Evolutionary conservation across 2,113 vertebrate genomes (phyloP), one percentile per base, ranked within the genome.

Genomic region (Rhineura floridana): DNA sequence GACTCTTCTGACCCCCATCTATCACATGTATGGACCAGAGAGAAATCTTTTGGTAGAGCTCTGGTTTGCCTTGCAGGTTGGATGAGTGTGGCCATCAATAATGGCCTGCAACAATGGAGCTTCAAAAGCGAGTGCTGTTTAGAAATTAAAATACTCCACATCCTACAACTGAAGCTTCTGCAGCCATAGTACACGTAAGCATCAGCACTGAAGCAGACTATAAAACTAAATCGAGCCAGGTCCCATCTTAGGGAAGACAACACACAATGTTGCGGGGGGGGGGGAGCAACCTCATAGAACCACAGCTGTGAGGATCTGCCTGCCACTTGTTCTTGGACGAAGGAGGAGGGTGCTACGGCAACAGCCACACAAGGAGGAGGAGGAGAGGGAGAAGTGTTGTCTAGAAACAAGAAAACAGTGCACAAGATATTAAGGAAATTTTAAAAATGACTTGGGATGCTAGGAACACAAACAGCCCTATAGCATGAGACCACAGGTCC

Each of bases 291-390:
- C 59, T 92, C 91, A 90, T 84, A 87, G 7, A 91, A 48, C 0
- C 67, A 77, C 52, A 65, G 59, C 55, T 93, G 42, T 76, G 3
- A 17, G 1, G 25, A 19, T 0, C 19, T 81, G 63, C 70, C 84
- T 83, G 80, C 88, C 90, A 76, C 6, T 90, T 81, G 55, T 73
- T 33, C 76, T 0, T 89, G 86, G 73, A 59, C 70, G 90, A 36
- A 83, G 12, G 25, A 21, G 59, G 88, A 19, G 15, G n/a, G 50
- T 84, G 19, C 83, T 92, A 89, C 83, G 65, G 87, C 78, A 93
- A 94, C 79, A 86, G 79, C 46, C 89, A 87, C 2, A 39, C 25
- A 83, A 83, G 59, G 81, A 81, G 52, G 76, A 75, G 52, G 76
- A 82, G 5, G 39, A 33, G 3, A 89, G 52, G 19, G 77, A 2